Evolutionary conservation across 53 echinoderm and acorn worm genomes (phyloP).

Genomic region (Temnopleurus reevesii): DNA sequence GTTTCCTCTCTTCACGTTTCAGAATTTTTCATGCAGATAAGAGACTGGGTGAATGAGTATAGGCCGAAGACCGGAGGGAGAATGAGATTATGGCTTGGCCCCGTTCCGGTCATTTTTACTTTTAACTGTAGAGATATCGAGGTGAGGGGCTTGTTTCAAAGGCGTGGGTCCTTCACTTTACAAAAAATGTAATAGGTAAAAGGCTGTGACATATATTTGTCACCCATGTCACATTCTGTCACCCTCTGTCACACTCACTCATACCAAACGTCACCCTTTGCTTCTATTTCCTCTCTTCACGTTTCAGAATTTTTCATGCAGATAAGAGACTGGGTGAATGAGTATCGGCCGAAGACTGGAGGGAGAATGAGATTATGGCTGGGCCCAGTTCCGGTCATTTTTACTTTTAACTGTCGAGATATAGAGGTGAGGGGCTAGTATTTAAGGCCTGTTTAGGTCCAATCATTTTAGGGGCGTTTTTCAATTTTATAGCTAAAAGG

Average conservation of each 20-base stretch:
- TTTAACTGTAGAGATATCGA: conserved; percentile 70
- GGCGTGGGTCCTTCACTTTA: too few species aligned
- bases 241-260: too few species aligned
- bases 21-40: conserved; percentile 81
- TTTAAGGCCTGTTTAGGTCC: too few species aligned
- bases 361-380: conserved; percentile 68
- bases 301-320: conserved; percentile 82
- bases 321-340: conserved; percentile 59
- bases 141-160: conserved; percentile 57
- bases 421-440: conserved; percentile 77
- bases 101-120: conserved; percentile 55
- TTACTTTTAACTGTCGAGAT: conserved; percentile 63
- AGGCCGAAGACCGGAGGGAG: conserved; percentile 33
- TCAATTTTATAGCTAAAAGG: too few species aligned
- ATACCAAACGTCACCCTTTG: too few species aligned
- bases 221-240: too few species aligned
- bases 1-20: conserved; percentile 42
- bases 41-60: conserved; percentile 63
- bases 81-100: conserved; percentile 73
- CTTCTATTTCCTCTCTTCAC: conserved; percentile 29
- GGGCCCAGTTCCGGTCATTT: conserved; percentile 63
- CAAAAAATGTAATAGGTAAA: too few species aligned
- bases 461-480: too few species aligned
- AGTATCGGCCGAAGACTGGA: conserved; percentile 44
- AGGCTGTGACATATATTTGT: too few species aligned